A percentile compares a stretch with the other conserved stretches of the same genome.
Evolutionary conservation across 2,113 vertebrate genomes (phyloP).

Genomic region (Syngnathus floridae): DNA sequence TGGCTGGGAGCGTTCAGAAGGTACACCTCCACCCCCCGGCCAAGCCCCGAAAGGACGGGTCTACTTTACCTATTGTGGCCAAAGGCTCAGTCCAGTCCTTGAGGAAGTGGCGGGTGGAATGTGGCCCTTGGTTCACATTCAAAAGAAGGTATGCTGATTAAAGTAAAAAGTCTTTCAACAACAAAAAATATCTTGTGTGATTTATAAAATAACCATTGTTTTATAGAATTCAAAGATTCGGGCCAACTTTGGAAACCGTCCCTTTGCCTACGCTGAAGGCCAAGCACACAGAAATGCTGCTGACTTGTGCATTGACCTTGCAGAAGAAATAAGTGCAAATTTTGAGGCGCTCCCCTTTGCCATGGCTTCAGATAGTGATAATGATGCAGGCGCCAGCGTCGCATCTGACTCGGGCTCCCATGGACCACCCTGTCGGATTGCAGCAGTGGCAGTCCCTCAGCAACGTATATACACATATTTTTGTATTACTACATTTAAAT

Average conservation of each 20-base stretch:
- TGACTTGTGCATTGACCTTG: conserved; percentile 89
- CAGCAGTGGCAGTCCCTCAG: conserved; percentile 83
- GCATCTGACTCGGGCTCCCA: conserved; percentile 90
- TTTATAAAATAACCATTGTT: neutral
- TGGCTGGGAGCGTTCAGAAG: conserved; percentile 94
- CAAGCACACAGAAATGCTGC: conserved; percentile 95
- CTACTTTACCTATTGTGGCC: conserved; percentile 97
- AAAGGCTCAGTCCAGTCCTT: conserved; percentile 83
- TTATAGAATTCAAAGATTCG: conserved; percentile 92
- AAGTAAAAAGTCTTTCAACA: conserved; percentile 1
- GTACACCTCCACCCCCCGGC: conserved; percentile 89
- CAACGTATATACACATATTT: conserved; percentile 74
- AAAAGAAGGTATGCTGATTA: conserved; percentile 82
- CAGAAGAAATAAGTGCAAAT: conserved; percentile 97
- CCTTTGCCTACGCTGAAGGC: conserved; percentile 90
- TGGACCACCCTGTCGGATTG: conserved; percentile 90
- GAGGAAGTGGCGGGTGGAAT: conserved; percentile 96
- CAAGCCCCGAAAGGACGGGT: conserved; percentile 93
- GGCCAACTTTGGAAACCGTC: conserved; percentile 89
- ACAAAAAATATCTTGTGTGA: neutral
- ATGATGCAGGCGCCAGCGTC: conserved; percentile 91
- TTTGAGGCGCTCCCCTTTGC: conserved; percentile 96
- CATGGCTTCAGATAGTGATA: conserved; percentile 97
- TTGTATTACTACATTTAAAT: neutral
- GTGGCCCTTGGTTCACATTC: conserved; percentile 98